These are phyloP conservation scores for Nephila pilipes DNA, from an alignment of 1,140 invertebrate species.

Conservation along the genomic window DNA sequence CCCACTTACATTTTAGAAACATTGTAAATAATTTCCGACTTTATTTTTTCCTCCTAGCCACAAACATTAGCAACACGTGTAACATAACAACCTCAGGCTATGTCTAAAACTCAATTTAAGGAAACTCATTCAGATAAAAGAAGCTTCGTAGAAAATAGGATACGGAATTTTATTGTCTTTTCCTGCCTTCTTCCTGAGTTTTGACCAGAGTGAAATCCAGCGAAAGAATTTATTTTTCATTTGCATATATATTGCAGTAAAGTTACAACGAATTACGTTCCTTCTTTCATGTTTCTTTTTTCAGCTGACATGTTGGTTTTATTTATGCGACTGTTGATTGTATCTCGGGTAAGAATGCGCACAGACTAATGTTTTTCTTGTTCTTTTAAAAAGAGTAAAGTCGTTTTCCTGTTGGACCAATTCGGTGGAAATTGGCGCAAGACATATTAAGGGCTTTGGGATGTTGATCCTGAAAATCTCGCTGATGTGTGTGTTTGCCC, in stretches of 20 bases:
- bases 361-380: too few relatives aligned
- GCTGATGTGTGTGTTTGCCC: neutral
- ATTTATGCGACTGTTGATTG: neutral
- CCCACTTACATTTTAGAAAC: too few relatives aligned
- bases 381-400: neutral
- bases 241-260: neutral
- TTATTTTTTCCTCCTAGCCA: too few relatives aligned
- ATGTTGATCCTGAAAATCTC: neutral
- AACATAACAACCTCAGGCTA: neutral
- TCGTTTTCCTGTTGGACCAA: neutral
- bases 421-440: neutral
- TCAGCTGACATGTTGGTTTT: neutral
- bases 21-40: too few relatives aligned
- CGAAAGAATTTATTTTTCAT: conserved; percentile 1
- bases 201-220: neutral
- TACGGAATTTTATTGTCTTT: neutral
- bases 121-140: neutral
- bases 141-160: neutral
- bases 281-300: neutral
- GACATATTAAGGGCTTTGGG: neutral
- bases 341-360: neutral
- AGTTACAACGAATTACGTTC: neutral
- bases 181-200: neutral
- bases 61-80: too few relatives aligned
- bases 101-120: neutral